These are phyloP conservation scores for Pseudanteris insignis DNA, from an alignment of 2,888 invertebrate species.

Conservation along the genomic window DNA sequence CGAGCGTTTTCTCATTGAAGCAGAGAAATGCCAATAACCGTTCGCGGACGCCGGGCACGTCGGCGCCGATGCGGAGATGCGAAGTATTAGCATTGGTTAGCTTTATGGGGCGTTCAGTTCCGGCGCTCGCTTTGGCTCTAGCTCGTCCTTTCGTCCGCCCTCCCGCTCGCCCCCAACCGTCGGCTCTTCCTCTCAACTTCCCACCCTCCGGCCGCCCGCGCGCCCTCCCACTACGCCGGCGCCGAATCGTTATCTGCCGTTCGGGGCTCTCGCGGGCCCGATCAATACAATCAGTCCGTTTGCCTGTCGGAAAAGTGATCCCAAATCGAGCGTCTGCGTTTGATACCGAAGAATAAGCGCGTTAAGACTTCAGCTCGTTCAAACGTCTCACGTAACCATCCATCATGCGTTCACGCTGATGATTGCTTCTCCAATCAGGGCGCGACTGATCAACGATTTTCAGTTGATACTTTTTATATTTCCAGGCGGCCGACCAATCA, in stretches of 20 bases:
- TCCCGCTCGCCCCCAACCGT: not conserved
- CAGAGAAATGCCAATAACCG: slow-evolving; percentile 41
- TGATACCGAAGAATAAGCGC: slow-evolving; percentile 20
- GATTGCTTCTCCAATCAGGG: slow-evolving; percentile 22
- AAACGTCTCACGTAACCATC: slow-evolving; percentile 13
- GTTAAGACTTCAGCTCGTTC: slow-evolving; percentile 6
- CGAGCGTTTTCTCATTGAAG: slow-evolving; percentile 46
- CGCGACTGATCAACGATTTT: no score
- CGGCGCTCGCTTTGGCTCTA: slow-evolving; percentile 54
- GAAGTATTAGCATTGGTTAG: slow-evolving; percentile 72
- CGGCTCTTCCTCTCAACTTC: not conserved
- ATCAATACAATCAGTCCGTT: slow-evolving; percentile 60
- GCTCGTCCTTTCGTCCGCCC: slow-evolving; percentile 41
- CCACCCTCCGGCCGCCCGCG: slow-evolving; percentile 1
- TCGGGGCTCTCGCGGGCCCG: slow-evolving; percentile 43
- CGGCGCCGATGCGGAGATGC: slow-evolving; percentile 62
- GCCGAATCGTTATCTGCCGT: slow-evolving; percentile 31
- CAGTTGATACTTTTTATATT: no score
- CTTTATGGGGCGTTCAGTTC: slow-evolving; percentile 72
- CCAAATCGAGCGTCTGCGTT: slow-evolving; percentile 57
- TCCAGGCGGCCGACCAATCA: no score
- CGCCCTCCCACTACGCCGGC: slow-evolving; percentile 5
- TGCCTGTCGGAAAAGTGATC: slow-evolving; percentile 61
- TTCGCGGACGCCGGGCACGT: slow-evolving; percentile 47
- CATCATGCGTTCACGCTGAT: slow-evolving; percentile 24